phyloP scores from a whole-genome alignment of 2,888 invertebrate genomes.

The Campoletis raptor region DNA sequence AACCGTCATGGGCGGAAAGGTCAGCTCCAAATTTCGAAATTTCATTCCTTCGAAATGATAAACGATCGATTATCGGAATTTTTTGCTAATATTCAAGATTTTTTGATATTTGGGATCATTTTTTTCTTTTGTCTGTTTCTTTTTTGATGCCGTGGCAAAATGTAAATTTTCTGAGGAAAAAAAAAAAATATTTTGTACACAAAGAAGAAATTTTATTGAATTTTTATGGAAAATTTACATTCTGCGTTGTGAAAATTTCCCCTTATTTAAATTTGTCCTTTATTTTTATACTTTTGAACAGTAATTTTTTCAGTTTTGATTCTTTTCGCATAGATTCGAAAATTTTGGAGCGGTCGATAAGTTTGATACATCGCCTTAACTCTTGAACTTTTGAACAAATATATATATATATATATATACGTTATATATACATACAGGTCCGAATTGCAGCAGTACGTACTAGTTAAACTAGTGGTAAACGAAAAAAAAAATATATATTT shows the following conservation, averaged over 20 bases:
- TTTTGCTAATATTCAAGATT: no score
- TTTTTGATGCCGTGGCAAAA: background rate
- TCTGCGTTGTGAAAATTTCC: no score
- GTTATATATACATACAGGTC: conserved; percentile 7
- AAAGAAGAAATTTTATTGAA: no score
- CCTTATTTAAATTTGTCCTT: background rate
- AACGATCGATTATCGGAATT: background rate
- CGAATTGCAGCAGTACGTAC: conserved; percentile 3
- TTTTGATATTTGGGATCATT: background rate
- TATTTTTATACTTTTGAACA: no score
- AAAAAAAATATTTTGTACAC: no score
- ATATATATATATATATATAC: background rate
- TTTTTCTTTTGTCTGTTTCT: background rate
- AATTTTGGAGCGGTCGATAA: conserved; percentile 4
- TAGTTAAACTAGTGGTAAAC: conserved; percentile 14
- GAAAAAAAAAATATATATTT: background rate
- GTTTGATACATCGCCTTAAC: conserved; percentile 11
- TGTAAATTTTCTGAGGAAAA: background rate
- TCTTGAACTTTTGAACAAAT: background rate
- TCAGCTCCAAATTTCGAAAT: background rate
- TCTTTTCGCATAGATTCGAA: background rate
- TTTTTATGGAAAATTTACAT: no score
- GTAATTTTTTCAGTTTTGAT: background rate
- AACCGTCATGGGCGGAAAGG: background rate
- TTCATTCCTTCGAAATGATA: background rate